These are phyloP conservation scores for Zaprionus inermis DNA, from an alignment of 1,140 invertebrate genomes.

Conservation along the genomic window DNA sequence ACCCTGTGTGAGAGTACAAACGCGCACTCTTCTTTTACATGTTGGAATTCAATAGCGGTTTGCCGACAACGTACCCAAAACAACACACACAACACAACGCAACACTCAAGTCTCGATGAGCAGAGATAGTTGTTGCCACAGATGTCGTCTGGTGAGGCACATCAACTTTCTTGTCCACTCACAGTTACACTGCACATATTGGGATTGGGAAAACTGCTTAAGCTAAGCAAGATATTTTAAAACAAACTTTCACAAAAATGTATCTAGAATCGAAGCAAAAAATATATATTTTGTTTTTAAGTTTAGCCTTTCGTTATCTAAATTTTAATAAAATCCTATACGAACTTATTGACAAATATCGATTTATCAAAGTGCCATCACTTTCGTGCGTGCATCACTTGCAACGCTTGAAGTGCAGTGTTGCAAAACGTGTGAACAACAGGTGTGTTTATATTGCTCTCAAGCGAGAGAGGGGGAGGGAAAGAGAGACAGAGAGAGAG, in stretches of 20 bases:
- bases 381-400: background rate
- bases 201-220: background rate
- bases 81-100: constrained; percentile 26
- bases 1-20: background rate
- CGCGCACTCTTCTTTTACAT: no score
- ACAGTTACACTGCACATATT: background rate
- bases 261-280: background rate
- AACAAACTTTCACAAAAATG: background rate
- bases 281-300: no score
- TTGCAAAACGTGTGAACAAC: background rate
- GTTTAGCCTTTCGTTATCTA: no score
- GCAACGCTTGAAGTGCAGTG: constrained; percentile 1
- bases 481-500: background rate
- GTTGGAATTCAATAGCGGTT: constrained; percentile 31
- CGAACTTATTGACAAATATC: background rate
- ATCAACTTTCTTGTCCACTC: constrained; percentile 14
- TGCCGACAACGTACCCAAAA: constrained; percentile 24
- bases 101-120: constrained; percentile 19
- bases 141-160: constrained; percentile 13
- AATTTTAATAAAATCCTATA: no score
- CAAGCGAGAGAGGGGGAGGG: background rate
- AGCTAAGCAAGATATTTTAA: no score
- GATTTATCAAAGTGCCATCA: background rate
- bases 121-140: constrained; percentile 20
- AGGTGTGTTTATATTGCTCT: constrained; percentile 1